Evolutionary conservation across 92 coral and sea anemone species (phyloP).

Genomic region (Diadumene lineata): DNA sequence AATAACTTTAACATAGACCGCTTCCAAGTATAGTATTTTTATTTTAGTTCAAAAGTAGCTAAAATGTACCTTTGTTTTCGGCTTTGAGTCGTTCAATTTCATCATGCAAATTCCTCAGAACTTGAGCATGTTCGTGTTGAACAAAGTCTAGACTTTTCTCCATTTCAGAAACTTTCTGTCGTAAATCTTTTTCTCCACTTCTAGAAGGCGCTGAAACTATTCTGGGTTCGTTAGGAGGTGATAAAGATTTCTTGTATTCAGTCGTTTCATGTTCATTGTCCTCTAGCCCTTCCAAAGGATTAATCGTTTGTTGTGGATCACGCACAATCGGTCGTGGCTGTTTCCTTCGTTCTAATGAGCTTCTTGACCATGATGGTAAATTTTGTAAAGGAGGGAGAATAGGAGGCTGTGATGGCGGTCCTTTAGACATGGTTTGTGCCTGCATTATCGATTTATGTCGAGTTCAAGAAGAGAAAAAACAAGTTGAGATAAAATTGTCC

Average conservation of each 20-base stretch:
- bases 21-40: background rate
- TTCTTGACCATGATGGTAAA: slow-evolving; percentile 98
- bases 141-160: slow-evolving; percentile 81
- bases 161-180: slow-evolving; percentile 64
- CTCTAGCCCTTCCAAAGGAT: slow-evolving; percentile 40
- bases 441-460: slow-evolving; percentile 21
- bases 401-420: slow-evolving; percentile 65
- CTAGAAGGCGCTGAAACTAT: slow-evolving; percentile 90
- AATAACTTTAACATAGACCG: background rate
- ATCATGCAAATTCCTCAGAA: slow-evolving; percentile 70
- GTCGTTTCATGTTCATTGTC: slow-evolving; percentile 35
- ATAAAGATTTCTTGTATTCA: slow-evolving; percentile 32
- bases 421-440: slow-evolving; percentile 79
- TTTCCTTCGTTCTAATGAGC: slow-evolving; percentile 84
- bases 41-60: background rate
- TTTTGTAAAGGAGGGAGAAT: slow-evolving; percentile 94
- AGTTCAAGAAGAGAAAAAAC: slow-evolving; percentile 4
- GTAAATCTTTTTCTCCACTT: slow-evolving; percentile 57
- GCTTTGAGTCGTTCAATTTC: slow-evolving; percentile 91
- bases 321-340: slow-evolving; percentile 84
- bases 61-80: slow-evolving; percentile 90
- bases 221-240: slow-evolving; percentile 44
- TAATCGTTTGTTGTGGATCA: slow-evolving; percentile 71
- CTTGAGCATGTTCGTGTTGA: slow-evolving; percentile 82
- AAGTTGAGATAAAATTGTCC: background rate